Base-by-base conservation (phyloP, 2,888 invertebrate species). In the Fabriciana adippe region DNA sequence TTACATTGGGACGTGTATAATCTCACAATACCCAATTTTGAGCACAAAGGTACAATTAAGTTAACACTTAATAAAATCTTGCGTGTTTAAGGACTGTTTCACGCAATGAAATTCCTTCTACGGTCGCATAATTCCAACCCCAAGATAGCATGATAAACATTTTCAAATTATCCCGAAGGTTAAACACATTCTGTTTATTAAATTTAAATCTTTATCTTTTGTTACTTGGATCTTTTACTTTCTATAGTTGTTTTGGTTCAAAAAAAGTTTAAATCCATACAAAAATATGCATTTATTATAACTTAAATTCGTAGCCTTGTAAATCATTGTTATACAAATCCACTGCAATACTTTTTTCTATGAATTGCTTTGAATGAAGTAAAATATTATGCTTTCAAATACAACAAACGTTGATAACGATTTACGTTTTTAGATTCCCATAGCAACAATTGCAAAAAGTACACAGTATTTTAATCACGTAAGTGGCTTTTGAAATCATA, bases 71-170 rank as follows among this genome's bases (percentile, higher is more conserved):
- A 82, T 84, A 82, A 85, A 85, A 85, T 82, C 80, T 88, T 79
- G 88, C 88, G 84, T 88, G 88, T 72, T 77, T 72, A 76, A 79
- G 76, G 76, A 77, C 79, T 78, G 81, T 87, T 88, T 79, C 83
- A 83, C 79, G 81, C 79, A 76, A 73, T 63, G 67, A 69, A 69
- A 73, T 69, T 69, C 69, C 67, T 66, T 71, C 71, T 55, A 66
- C 64, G 64, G 67, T 65, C 68, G 41, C 65, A 64, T 70, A 67
- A 70, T 70, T 69, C 65, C 59, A 61, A 64, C 72, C 72, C 66
- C 70, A 64, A 68, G 68, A 72, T 68, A 69, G 71, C 65, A 57
- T 69, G 71, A 60, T 70, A 72, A 72, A 66, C 67, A 67, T 67
- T 72, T 70, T 54, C 67, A 67, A 72, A 72, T 69, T 70, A 60